Evolutionary conservation across 1,140 invertebrate species (phyloP).

Genomic region (Tetranychus urticae): DNA sequence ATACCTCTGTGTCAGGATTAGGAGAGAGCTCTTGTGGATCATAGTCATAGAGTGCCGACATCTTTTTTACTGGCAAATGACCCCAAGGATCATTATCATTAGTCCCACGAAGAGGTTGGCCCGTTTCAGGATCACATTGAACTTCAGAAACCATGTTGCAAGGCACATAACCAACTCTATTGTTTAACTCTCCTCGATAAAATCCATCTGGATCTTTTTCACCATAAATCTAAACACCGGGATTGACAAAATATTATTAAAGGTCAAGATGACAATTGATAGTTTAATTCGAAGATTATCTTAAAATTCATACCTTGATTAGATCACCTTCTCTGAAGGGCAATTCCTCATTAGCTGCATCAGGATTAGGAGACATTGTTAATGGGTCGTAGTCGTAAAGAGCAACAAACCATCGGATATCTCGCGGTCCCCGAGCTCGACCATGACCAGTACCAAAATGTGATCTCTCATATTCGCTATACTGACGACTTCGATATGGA

Average conservation of each 20-base stretch:
- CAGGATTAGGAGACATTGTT: constrained; percentile 95
- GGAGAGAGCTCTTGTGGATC: constrained; percentile 88
- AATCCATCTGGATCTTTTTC: constrained; percentile 96
- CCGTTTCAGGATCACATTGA: constrained; percentile 32
- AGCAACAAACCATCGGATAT: constrained; percentile 56
- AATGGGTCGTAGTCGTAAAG: constrained; percentile 89
- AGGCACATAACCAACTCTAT: constrained; percentile 73
- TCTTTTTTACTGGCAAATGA: constrained; percentile 33
- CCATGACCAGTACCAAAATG: not conserved
- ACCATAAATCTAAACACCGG: constrained; percentile 45
- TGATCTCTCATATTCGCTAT: constrained; percentile 6
- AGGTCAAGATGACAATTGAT: not conserved
- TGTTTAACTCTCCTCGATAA: constrained; percentile 81
- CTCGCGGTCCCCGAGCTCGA: constrained; percentile 1
- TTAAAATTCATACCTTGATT: constrained; percentile 47
- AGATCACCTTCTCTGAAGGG: constrained; percentile 87
- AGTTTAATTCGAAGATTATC: not conserved
- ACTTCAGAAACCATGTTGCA: constrained; percentile 97
- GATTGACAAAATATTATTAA: too few relatives aligned
- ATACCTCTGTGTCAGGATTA: constrained; percentile 87
- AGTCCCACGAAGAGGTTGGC: not conserved
- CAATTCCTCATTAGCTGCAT: constrained; percentile 84
- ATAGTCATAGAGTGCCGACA: constrained; percentile 97
- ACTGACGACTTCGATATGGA: constrained; percentile 3
- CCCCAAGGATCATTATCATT: constrained; percentile 3